These are phyloP conservation scores for Drosophila neonasuta DNA, from an alignment of 2,888 invertebrate species.

Conservation along the genomic window DNA sequence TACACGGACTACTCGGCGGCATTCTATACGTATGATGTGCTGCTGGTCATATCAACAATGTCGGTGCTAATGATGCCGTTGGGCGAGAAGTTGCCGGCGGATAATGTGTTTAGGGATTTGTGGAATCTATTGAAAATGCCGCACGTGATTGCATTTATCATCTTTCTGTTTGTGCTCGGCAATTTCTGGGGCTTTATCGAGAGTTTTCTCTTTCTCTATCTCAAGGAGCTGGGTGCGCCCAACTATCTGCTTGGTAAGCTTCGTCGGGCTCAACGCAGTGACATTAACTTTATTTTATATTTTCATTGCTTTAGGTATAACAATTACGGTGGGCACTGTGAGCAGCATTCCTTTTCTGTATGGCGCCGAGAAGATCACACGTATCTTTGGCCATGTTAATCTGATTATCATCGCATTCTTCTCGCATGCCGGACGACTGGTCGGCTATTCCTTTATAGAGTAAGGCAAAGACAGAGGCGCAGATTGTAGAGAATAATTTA, in stretches of 20 bases:
- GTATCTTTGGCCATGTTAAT: conserved; percentile 91
- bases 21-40: conserved; percentile 89
- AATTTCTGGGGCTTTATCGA: conserved; percentile 95
- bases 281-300: background rate
- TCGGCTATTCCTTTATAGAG: conserved; percentile 93
- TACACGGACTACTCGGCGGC: conserved; percentile 94
- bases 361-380: conserved; percentile 91
- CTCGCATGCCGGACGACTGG: conserved; percentile 90
- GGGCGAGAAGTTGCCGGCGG: conserved; percentile 89
- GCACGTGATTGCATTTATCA: conserved; percentile 90
- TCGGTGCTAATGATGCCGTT: conserved; percentile 90
- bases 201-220: conserved; percentile 92
- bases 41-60: conserved; percentile 88
- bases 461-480: conserved; percentile 81
- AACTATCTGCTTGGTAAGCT: conserved; percentile 89
- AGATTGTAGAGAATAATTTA: conserved; percentile 46
- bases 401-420: conserved; percentile 92
- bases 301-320: conserved; percentile 84
- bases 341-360: conserved; percentile 93
- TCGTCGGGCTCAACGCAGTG: background rate
- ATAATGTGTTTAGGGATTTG: conserved; percentile 89
- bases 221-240: conserved; percentile 92
- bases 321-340: conserved; percentile 92
- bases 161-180: conserved; percentile 91
- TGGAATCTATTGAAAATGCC: conserved; percentile 89